Conservation (phyloP, 2,888 invertebrate species). For the Suillia variegata region DNA sequence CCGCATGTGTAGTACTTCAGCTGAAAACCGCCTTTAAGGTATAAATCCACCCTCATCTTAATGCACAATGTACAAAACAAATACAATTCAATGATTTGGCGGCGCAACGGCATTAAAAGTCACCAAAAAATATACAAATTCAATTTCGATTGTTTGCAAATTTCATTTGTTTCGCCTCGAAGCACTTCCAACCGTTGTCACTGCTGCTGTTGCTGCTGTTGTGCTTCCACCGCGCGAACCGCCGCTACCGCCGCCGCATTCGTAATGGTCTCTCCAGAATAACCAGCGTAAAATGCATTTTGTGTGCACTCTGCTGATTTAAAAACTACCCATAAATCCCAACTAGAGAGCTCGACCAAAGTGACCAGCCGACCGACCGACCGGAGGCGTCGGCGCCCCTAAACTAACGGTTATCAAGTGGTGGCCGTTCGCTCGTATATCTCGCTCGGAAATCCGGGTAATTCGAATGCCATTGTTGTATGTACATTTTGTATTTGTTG, state of each 20-base stretch:
- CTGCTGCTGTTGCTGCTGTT: slow-evolving; percentile 15
- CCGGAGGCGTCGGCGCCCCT: slow-evolving; percentile 3
- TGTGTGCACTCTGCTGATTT: slow-evolving; percentile 12
- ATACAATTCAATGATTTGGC: too few relatives aligned
- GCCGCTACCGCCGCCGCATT: slow-evolving; percentile 7
- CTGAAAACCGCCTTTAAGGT: background rate
- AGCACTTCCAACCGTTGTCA: slow-evolving; percentile 24
- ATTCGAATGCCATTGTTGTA: slow-evolving; percentile 27
- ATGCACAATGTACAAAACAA: too few relatives aligned
- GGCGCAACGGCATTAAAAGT: slow-evolving; percentile 27
- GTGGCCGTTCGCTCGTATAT: too few relatives aligned
- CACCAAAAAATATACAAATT: slow-evolving; percentile 40
- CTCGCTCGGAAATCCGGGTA: slow-evolving; percentile 41
- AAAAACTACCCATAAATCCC: slow-evolving; percentile 17
- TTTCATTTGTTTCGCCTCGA: slow-evolving; percentile 32
- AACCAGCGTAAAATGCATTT: background rate
- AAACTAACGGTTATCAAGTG: background rate
- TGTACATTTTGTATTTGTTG: background rate
- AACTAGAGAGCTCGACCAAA: too few relatives aligned
- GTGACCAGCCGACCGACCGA: too few relatives aligned
- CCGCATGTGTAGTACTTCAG: background rate
- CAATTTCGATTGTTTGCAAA: slow-evolving; percentile 47
- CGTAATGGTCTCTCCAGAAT: background rate
- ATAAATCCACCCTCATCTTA: background rate
- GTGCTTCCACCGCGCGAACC: slow-evolving; percentile 13